Percentiles rank a stretch among this genome's conserved stretches.
These are phyloP conservation scores for Aptenodytes forsteri DNA, from an alignment of 2,113 vertebrate genomes.

Conservation along the genomic window DNA sequence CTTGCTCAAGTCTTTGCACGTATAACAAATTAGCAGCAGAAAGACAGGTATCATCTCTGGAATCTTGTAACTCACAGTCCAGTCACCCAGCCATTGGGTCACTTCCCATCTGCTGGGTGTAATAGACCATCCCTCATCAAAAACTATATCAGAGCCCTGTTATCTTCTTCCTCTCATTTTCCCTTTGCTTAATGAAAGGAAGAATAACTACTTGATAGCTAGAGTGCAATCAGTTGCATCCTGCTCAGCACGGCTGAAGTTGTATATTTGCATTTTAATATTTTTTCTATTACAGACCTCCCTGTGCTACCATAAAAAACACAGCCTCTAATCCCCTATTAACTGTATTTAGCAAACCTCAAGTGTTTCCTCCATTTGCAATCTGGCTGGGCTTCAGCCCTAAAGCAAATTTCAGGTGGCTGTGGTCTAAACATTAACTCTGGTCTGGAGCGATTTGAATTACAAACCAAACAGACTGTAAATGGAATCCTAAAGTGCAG, in stretches of 20 bases:
- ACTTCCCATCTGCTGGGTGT: background rate
- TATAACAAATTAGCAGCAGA: background rate
- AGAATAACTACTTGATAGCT: background rate
- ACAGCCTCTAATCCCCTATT: slow-evolving; percentile 66
- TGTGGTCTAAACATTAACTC: slow-evolving; percentile 68
- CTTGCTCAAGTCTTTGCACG: background rate
- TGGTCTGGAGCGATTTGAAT: slow-evolving; percentile 57
- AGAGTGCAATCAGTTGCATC: background rate
- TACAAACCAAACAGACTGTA: slow-evolving; percentile 67
- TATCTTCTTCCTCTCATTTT: background rate
- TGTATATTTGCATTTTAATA: slow-evolving; percentile 38
- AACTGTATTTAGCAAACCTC: slow-evolving; percentile 68
- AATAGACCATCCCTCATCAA: background rate
- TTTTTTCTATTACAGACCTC: slow-evolving; percentile 56
- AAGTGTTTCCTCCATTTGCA: slow-evolving; percentile 66
- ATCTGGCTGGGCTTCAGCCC: slow-evolving; percentile 53
- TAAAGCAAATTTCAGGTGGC: slow-evolving; percentile 67
- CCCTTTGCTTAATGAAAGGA: background rate
- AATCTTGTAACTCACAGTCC: background rate
- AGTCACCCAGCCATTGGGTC: background rate
- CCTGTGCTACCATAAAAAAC: slow-evolving; percentile 58
- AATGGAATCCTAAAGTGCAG: slow-evolving; percentile 55
- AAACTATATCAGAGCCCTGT: background rate
- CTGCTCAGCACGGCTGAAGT: background rate
- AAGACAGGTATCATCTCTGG: background rate